Percentiles rank a stretch among this genome's conserved stretches.
These are phyloP conservation scores for Cettia cetti DNA, from an alignment of 2,113 vertebrate genomes.

Conservation along the genomic window DNA sequence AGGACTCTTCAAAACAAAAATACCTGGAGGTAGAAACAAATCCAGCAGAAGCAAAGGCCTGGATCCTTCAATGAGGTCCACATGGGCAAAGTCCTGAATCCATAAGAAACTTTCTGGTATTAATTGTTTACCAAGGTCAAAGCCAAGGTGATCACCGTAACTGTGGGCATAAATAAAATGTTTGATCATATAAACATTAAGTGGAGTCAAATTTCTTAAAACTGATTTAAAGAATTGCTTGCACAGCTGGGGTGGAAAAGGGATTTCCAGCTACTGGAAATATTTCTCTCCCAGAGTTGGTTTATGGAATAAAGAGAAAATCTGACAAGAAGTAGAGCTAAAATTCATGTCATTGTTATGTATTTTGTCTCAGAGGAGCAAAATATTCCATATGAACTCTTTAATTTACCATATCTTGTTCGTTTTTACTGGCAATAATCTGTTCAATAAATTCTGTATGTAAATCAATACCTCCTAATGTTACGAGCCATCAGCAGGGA, in stretches of 20 bases:
- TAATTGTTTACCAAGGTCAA: not conserved
- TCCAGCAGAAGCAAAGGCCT: not conserved
- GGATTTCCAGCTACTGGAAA: not conserved
- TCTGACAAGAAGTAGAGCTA: not conserved
- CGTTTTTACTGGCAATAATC: slow-evolving; percentile 22
- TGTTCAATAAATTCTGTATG: not conserved
- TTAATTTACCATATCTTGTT: not conserved
- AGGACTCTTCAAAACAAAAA: not conserved
- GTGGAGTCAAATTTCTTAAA: not conserved
- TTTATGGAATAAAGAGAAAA: not conserved
- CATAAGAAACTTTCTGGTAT: not conserved
- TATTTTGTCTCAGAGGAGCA: not conserved
- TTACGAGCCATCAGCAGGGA: slow-evolving; percentile 35
- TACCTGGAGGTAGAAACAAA: not conserved
- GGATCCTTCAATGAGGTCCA: not conserved
- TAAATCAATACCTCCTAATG: not conserved
- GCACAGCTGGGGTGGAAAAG: not conserved
- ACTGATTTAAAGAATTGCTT: not conserved
- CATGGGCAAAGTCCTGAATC: not conserved
- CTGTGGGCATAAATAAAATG: not conserved
- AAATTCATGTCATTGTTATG: not conserved
- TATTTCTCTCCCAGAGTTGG: not conserved
- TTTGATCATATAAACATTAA: not conserved
- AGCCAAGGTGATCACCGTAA: not conserved
- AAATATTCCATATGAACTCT: not conserved